Evolutionary conservation across 2,113 vertebrate species (phyloP), one percentile per base, ranked within the genome.

Genomic region (Gavialis gangeticus): DNA sequence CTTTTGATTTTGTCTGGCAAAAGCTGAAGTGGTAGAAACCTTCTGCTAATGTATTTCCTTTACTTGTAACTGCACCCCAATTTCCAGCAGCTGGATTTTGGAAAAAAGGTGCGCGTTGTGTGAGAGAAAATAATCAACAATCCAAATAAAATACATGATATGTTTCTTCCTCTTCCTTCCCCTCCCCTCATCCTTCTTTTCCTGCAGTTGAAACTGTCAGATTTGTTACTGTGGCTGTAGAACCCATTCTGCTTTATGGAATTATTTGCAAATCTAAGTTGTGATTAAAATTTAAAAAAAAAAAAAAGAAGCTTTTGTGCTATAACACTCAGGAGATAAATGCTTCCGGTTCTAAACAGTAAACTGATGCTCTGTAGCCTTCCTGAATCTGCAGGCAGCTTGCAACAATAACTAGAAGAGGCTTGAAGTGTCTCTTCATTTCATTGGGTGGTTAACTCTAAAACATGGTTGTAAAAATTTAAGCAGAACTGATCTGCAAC

Each of bases 371-470:
- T 67, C 28, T 30, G 18, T 69, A 34, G 30, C 34, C 30, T 34
- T 34, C 10, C 30, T 69, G 30, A 34, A 19, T 69, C n/a, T 34
- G n/a, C 67, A 69, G 58, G 28, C 56, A 59, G 56, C 30, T 46
- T 79, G 28, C 56, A 57, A n/a, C 30, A 79, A 59, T 58, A 30
- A n/a, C 16, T n/a, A 79, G 58, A 79, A 18, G 16, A 79, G 76
- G 25, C 37, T 18, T 54, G 10, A 78, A n/a, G 75, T 56, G n/a
- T 24, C 76, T 54, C 28, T 85, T 89, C 30, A 2, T 78, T 16
- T 15, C 54, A 37, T 3, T 46, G 25, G 37, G 22, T 5, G 0
- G 0, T 76, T 60, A 4, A 3, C 7, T 64, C 82, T 56, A 54
- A 14, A 30, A 56, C n/a, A 6, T 28, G 5, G 46, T 16, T 55